Evolutionary conservation across 2,888 invertebrate genomes (phyloP), one percentile per base, ranked within the genome.

Genomic region (Drosophila acutilabella): DNA sequence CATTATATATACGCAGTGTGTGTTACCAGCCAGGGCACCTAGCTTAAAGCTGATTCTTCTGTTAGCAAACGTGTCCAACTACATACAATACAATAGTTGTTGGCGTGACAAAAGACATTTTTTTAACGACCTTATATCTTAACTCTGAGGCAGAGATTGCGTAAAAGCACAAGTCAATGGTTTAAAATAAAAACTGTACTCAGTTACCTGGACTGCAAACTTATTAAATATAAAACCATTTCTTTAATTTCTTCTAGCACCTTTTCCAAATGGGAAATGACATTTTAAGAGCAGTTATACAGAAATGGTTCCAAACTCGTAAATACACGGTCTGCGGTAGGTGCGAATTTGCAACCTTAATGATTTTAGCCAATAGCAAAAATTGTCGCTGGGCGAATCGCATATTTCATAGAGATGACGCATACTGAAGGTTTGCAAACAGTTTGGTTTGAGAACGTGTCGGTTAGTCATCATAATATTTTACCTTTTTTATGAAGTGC

Each of bases 401-500:
- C 52, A 78, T 58, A 73, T 47, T 60, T 57, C 66, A 67, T 66
- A 72, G 54, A 48, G 42, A 36, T 23, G 48, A 30, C 20, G 51
- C 42, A 36, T 4, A 20, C n/a, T 13, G n/a, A 30, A 14, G 26
- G 20, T 62, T 45, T 64, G 44, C 60, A 66, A 74, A 78, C 18
- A 4, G 20, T 20, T 20, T 78, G 78, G 71, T 71, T 71, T 71
- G 78, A 72, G 77, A 65, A 80, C 79, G 82, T 85, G 74, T 82
- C 88, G 71, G 75, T 67, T 51, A 71, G 82, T 81, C 84, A 77
- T 81, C 88, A 85, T 74, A 85, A 88, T 85, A 85, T 88, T 85
- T 88, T 81, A 88, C 85, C 82, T 88, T 88, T 85, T 88, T 85
- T 88, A 85, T 85, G 88, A 85, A 85, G 88, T 88, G 83, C 79